Evolutionary conservation across 53 echinoderm and acorn worm genomes (phyloP).

Genomic region (Patiria pectinifera): DNA sequence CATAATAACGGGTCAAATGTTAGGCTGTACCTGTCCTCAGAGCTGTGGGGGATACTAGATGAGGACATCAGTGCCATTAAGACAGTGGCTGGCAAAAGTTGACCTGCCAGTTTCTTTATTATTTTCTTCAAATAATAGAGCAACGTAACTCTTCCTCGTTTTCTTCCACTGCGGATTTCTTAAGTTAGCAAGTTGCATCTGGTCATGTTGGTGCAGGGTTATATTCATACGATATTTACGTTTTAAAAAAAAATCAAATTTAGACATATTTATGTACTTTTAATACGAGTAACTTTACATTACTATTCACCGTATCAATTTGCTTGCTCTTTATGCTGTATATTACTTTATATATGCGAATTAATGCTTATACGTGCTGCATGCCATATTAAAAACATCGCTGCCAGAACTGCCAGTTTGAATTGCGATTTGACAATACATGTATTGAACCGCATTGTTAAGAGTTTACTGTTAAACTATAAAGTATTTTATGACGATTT

Average conservation of each 20-base stretch:
- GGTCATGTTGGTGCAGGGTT: neutral
- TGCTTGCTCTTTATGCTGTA: neutral
- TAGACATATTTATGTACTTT: neutral
- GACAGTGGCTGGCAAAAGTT: constrained; percentile 38
- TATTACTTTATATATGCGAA: neutral
- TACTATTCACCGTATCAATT: neutral
- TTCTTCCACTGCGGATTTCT: neutral
- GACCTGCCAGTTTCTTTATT: neutral
- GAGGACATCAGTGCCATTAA: constrained; percentile 40
- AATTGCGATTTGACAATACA: no score
- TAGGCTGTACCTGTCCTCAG: constrained; percentile 48
- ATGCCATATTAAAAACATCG: no score
- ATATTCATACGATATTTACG: neutral
- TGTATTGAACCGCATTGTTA: no score
- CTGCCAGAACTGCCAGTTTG: no score
- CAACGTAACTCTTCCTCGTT: neutral
- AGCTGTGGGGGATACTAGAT: constrained; percentile 54
- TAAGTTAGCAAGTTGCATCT: neutral
- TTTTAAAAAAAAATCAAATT: neutral
- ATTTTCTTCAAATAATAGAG: neutral
- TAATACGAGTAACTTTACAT: neutral
- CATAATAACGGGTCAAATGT: neutral
- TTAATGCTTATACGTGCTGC: no score
- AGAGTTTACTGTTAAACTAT: no score
- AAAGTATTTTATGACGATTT: no score